phyloP scores from a whole-genome alignment of 2,113 vertebrate species.

The Neotoma lepida region DNA sequence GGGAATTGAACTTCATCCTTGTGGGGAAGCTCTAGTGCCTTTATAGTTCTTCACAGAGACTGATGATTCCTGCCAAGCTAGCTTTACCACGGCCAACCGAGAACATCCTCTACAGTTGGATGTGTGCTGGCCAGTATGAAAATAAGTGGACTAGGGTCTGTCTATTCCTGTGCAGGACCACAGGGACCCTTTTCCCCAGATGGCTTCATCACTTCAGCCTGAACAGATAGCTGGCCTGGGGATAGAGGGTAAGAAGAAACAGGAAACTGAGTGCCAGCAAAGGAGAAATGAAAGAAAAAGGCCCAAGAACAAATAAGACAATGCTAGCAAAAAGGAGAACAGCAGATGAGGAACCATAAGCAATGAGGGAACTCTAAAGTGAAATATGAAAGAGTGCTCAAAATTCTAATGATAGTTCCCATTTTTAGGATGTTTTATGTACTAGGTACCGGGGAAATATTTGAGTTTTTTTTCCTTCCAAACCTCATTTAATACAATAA shows the following conservation, averaged over 20 bases:
- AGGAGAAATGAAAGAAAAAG: constrained; percentile 79
- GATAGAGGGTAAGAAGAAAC: constrained; percentile 62
- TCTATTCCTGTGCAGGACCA: too few species aligned
- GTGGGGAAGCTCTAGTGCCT: background rate
- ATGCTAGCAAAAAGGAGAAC: constrained; percentile 77
- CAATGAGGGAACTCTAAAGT: constrained; percentile 53
- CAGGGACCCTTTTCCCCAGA: background rate
- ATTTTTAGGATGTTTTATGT: constrained; percentile 28
- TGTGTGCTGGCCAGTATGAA: background rate
- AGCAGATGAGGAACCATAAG: constrained; percentile 70
- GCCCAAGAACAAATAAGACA: constrained; percentile 65
- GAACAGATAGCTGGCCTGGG: background rate
- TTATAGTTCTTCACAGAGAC: constrained; percentile 9
- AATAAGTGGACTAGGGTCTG: background rate
- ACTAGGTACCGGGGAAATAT: background rate
- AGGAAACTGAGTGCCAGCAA: constrained; percentile 70
- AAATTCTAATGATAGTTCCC: constrained; percentile 67
- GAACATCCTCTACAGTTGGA: background rate
- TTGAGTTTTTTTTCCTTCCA: constrained; percentile 26
- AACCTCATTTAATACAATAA: constrained; percentile 29
- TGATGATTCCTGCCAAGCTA: background rate
- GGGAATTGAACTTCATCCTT: background rate
- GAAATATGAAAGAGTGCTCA: constrained; percentile 53
- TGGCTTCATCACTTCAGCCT: background rate
- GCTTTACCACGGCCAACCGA: background rate